Base-by-base conservation (phyloP, 37 sponge, comb jelly and placozoan species). In the Diacarnus erythraeanus region DNA sequence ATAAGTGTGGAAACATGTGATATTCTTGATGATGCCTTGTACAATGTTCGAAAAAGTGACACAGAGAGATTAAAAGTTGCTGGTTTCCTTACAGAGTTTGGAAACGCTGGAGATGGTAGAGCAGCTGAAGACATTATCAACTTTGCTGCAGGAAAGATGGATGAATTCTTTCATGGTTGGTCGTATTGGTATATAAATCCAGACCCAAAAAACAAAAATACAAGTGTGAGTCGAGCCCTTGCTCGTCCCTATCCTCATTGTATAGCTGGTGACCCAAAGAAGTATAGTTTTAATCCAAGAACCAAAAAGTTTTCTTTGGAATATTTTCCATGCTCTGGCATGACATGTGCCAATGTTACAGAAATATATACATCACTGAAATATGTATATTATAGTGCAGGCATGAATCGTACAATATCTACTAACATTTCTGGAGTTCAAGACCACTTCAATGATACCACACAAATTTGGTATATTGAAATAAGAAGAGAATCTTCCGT, bases 71-170 rank as follows among this genome's bases (percentile, higher is more conserved):
- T 87, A 25, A 36, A 58, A 35, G 35, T 87, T 51, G 77, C 78
- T 37, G 88, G 88, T 51, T 87, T 87, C 67, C 41, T 87, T 23
- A 87, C 88, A 2, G 88, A 87, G 57, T 87, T 84, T 84, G 85
- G 85, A 33, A 69, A 84, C 30, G 63, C 72, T 69, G 85, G 78
- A 22, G 37, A 34, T 15, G 85, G 78, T 22, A 26, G 47, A 3
- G 72, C 61, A n/a, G 64, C 71, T 59, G 72, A 77, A 6, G 77
- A 75, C 21, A 34, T 63, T 41, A 79, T 86, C 67, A 38, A 86
- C 44, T 79, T 80, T 72, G 80, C 75, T 17, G 64, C 86, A 20
- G 22, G 20, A 1, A 78, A 79, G 73, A 86, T 86, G 86, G 86
- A 86, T 35, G 75, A 86, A 27, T 78, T 79, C 44, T n/a, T 80